phyloP scores from a whole-genome alignment of 1,140 invertebrate species.

The Globodera ellingtonae region DNA sequence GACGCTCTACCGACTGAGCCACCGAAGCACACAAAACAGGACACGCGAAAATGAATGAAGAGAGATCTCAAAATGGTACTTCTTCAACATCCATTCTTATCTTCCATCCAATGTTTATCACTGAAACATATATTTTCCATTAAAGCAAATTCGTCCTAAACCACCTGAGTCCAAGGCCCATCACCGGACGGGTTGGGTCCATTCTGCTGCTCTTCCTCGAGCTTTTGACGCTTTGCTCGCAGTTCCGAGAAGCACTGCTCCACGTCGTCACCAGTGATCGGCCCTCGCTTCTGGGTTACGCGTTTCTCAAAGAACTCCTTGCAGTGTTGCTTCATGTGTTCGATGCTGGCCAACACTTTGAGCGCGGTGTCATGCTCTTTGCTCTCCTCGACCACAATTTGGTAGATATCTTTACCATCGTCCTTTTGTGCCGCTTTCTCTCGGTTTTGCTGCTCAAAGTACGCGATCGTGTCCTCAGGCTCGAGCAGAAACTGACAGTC shows the following conservation, averaged over 20 bases:
- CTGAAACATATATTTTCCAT: neutral
- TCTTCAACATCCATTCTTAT: neutral
- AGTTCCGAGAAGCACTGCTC: slow-evolving; percentile 46
- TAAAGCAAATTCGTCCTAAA: neutral
- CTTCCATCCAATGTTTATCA: neutral
- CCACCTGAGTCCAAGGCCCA: slow-evolving; percentile 41
- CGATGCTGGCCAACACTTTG: slow-evolving; percentile 38
- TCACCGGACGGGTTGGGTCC: neutral
- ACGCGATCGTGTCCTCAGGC: slow-evolving; percentile 46
- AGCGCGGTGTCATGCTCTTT: slow-evolving; percentile 45
- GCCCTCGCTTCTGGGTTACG: slow-evolving; percentile 13
- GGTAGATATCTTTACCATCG: slow-evolving; percentile 40
- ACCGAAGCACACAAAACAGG: neutral
- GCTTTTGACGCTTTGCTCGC: slow-evolving; percentile 32
- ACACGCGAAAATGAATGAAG: neutral
- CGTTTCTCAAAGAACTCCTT: slow-evolving; percentile 34
- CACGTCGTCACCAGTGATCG: slow-evolving; percentile 47
- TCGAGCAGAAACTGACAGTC: slow-evolving; percentile 52
- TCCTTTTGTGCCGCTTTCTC: neutral
- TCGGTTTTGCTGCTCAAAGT: slow-evolving; percentile 34
- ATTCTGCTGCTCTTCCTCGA: slow-evolving; percentile 10
- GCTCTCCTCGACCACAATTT: slow-evolving; percentile 29
- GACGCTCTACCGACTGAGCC: slow-evolving; percentile 10
- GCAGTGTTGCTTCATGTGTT: slow-evolving; percentile 46
- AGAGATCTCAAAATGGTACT: neutral